Percentiles rank a stretch among this genome's conserved stretches.
Conservation (phyloP, 2,888 invertebrate species). For the Ochlodes sylvanus region DNA sequence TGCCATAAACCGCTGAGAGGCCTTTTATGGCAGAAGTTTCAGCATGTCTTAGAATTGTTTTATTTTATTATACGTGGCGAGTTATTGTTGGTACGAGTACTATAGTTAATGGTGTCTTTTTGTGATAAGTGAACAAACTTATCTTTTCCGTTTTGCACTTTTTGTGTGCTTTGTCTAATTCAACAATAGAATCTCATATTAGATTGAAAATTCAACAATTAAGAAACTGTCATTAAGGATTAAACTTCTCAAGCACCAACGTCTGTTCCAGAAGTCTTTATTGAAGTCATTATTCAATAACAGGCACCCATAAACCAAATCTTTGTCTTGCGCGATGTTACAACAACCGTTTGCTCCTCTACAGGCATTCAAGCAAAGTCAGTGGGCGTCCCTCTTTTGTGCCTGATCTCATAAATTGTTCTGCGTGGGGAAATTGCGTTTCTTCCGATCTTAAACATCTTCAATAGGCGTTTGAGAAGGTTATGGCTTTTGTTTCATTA, state of each 20-base stretch:
- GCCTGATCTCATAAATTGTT: conserved; percentile 64
- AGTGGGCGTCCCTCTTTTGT: conserved; percentile 58
- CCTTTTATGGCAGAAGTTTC: too few species aligned
- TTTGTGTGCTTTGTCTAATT: too few species aligned
- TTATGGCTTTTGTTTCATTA: conserved; percentile 74
- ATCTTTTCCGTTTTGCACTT: too few species aligned
- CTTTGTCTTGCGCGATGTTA: conserved; percentile 52
- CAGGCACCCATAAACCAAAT: conserved; percentile 50
- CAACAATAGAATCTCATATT: background rate
- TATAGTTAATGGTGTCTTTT: too few species aligned
- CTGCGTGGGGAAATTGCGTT: conserved; percentile 56
- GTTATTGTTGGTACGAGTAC: too few species aligned
- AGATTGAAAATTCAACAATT: conserved; percentile 16
- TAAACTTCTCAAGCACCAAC: conserved; percentile 41
- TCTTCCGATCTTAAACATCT: conserved; percentile 52
- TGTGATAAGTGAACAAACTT: too few species aligned
- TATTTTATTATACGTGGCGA: too few species aligned
- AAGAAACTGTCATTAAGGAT: conserved; percentile 26
- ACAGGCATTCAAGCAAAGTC: conserved; percentile 63
- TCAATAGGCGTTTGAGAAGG: conserved; percentile 60
- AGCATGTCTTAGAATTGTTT: too few species aligned
- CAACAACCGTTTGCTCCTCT: conserved; percentile 44
- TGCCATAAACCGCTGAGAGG: too few species aligned
- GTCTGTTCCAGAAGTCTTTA: conserved; percentile 32
- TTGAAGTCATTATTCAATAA: conserved; percentile 41